Percentiles rank a stretch among this genome's conserved stretches.
Conservation (phyloP, 2,888 invertebrate species). For the Parnassius smintheus region DNA sequence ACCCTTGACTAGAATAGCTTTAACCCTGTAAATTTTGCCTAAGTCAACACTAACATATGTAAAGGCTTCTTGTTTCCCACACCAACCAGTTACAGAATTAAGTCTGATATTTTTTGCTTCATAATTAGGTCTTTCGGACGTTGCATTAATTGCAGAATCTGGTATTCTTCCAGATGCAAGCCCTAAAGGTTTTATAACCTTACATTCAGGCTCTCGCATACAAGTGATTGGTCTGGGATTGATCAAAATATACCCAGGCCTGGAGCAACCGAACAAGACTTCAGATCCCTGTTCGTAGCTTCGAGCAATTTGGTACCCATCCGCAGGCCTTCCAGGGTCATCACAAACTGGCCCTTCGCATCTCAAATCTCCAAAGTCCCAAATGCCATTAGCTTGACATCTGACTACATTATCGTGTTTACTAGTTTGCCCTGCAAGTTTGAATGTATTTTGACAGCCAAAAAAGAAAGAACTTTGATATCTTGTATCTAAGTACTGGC, state of each 20-base stretch:
- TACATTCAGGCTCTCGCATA: constrained; percentile 95
- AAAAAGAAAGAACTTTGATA: constrained; percentile 97
- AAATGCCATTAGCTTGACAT: constrained; percentile 95
- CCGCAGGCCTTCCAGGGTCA: constrained; percentile 96
- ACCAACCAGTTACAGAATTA: constrained; percentile 97
- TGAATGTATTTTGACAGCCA: constrained; percentile 97
- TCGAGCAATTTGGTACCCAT: constrained; percentile 91
- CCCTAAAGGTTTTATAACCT: constrained; percentile 94
- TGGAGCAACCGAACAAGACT: constrained; percentile 93
- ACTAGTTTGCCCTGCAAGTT: constrained; percentile 94
- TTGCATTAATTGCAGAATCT: constrained; percentile 96
- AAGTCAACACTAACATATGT: constrained; percentile 97
- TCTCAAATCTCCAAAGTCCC: constrained; percentile 98
- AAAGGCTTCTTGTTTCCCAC: constrained; percentile 97
- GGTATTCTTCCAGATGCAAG: constrained; percentile 95
- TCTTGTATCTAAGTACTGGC: constrained; percentile 92
- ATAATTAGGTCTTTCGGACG: constrained; percentile 95
- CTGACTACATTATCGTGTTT: constrained; percentile 95
- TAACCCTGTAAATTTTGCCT: constrained; percentile 94
- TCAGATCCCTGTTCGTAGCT: constrained; percentile 95
- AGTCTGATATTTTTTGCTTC: constrained; percentile 93
- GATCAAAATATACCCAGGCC: constrained; percentile 95
- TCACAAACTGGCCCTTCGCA: constrained; percentile 98
- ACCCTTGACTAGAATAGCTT: constrained; percentile 95
- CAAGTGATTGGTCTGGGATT: constrained; percentile 95